phyloP scores from a whole-genome alignment of 2,113 vertebrate species.

The Etheostoma spectabile region DNA sequence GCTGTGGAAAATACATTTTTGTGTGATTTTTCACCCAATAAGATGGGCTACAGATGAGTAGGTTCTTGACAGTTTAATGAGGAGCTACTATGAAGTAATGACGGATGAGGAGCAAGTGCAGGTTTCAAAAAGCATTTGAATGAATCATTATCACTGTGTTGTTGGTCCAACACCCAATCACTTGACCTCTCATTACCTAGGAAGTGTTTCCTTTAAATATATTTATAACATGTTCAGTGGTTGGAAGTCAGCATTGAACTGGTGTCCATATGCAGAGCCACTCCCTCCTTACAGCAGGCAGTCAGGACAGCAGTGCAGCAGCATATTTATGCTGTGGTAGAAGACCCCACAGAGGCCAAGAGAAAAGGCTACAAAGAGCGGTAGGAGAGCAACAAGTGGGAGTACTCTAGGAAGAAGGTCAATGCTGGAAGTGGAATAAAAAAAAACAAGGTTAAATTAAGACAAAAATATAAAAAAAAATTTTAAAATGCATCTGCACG shows the following conservation, averaged over 20 bases:
- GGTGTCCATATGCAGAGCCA: too few species aligned
- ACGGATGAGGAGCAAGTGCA: constrained; percentile 77
- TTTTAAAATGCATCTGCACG: constrained; percentile 91
- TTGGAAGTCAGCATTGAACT: too few species aligned
- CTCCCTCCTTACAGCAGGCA: too few species aligned
- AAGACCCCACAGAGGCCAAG: constrained; percentile 72
- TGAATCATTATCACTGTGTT: constrained; percentile 86
- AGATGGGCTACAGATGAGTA: constrained; percentile 83
- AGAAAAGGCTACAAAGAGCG: constrained; percentile 46
- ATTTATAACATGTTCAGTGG: too few species aligned
- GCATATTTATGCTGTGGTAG: too few species aligned
- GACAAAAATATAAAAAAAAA: constrained; percentile 90
- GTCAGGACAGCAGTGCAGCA: too few species aligned
- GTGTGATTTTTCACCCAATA: constrained; percentile 84
- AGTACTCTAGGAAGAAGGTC: constrained; percentile 77
- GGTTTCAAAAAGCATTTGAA: constrained; percentile 84
- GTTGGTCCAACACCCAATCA: constrained; percentile 67
- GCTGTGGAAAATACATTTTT: constrained; percentile 71
- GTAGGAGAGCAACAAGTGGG: constrained; percentile 50
- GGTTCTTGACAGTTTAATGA: constrained; percentile 90
- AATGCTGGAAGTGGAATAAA: constrained; percentile 86
- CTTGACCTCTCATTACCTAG: constrained; percentile 82
- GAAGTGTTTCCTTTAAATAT: too few species aligned
- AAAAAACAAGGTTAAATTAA: too few species aligned
- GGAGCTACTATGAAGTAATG: constrained; percentile 84